Evolutionary conservation across 2,797 vertebrate genomes (phyloP).

Genomic region (Nyctibius grandis): DNA sequence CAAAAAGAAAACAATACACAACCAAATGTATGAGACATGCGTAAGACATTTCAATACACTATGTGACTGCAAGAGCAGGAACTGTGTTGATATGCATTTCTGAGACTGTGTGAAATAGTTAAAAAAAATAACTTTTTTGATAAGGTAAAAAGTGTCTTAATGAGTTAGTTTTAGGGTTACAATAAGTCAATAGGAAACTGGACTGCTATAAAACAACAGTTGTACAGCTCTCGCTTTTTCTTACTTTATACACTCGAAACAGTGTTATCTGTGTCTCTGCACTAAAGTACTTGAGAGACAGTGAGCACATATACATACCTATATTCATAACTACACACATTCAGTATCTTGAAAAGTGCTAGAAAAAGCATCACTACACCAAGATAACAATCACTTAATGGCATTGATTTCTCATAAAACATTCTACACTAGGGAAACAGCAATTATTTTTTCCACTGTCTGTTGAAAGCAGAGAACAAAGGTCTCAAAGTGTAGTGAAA

Average conservation of each 20-base stretch:
- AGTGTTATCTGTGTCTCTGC: background rate
- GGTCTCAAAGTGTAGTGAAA: background rate
- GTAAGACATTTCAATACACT: background rate
- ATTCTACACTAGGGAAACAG: background rate
- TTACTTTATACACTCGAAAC: background rate
- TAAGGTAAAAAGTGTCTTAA: background rate
- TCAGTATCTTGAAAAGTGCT: background rate
- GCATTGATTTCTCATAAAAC: background rate
- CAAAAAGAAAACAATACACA: background rate
- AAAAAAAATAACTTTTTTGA: background rate
- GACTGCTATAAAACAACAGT: background rate
- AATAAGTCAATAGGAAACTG: background rate
- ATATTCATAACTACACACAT: background rate
- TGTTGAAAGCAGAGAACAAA: background rate
- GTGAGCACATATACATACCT: background rate
- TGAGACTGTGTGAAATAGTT: background rate
- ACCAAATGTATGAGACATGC: background rate
- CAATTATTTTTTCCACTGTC: background rate
- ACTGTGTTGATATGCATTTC: background rate
- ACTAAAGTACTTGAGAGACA: background rate
- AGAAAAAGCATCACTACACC: background rate
- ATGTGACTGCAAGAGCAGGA: background rate
- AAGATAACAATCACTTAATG: background rate
- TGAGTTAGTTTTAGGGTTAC: background rate
- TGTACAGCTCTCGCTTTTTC: background rate